A percentile compares a stretch with the other conserved stretches of the same genome.
These are phyloP conservation scores for Drosophila anomalata DNA, from an alignment of 2,888 invertebrate genomes.

Conservation along the genomic window DNA sequence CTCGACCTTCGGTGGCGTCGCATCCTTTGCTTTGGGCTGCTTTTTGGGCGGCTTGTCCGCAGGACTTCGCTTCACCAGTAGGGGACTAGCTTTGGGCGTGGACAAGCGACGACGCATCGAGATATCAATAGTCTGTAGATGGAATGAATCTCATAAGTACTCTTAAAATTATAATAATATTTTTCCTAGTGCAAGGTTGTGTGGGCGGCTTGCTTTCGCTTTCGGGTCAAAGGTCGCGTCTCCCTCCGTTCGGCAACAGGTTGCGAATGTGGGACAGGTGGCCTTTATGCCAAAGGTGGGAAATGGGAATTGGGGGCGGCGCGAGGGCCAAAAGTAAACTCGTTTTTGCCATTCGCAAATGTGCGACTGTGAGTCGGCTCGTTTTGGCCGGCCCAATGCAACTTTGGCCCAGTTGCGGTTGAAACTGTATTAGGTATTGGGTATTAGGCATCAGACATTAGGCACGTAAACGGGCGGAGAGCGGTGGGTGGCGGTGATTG, in stretches of 20 bases:
- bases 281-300: constrained; percentile 57
- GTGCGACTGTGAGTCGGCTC: constrained; percentile 38
- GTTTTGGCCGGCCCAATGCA: constrained; percentile 44
- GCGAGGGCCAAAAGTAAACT: constrained; percentile 56
- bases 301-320: constrained; percentile 46
- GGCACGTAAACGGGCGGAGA: not conserved
- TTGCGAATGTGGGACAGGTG: constrained; percentile 73
- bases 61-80: constrained; percentile 86
- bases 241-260: constrained; percentile 58
- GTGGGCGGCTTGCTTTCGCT: constrained; percentile 44
- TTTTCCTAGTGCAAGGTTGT: not conserved
- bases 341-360: constrained; percentile 59
- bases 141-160: not conserved
- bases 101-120: constrained; percentile 90
- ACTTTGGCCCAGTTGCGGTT: constrained; percentile 54
- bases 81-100: constrained; percentile 89
- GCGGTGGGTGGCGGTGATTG: constrained; percentile 19
- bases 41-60: constrained; percentile 82
- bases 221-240: constrained; percentile 61
- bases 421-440: constrained; percentile 45
- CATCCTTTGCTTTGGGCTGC: constrained; percentile 74
- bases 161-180: not conserved
- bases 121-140: constrained; percentile 85
- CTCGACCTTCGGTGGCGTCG: constrained; percentile 84
- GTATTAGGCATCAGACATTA: constrained; percentile 7